phyloP scores from a whole-genome alignment of 2,113 vertebrate genomes.

The Leptodactylus fuscus region DNA sequence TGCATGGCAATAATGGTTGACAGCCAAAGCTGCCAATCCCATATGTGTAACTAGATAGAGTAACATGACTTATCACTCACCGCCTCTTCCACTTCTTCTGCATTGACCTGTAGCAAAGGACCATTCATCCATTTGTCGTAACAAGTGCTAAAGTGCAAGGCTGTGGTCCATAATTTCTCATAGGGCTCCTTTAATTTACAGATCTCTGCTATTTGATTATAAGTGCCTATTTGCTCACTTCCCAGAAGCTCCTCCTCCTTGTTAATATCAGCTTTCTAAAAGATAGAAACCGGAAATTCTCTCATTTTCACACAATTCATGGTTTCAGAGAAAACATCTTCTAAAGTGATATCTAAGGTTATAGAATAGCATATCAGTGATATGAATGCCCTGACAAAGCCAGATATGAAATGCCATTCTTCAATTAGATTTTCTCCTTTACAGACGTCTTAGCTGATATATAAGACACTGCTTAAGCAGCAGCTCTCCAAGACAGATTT shows the following conservation, averaged over 20 bases:
- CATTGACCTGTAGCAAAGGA: slow-evolving; percentile 57
- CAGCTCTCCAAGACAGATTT: background rate
- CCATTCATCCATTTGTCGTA: slow-evolving; percentile 43
- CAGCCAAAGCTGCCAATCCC: background rate
- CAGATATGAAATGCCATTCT: background rate
- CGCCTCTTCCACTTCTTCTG: slow-evolving; percentile 59
- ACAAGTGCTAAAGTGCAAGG: slow-evolving; percentile 34
- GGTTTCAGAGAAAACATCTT: background rate
- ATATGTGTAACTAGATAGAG: background rate
- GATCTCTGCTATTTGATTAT: slow-evolving; percentile 34
- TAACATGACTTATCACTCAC: slow-evolving; percentile 30
- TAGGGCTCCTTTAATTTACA: slow-evolving; percentile 52
- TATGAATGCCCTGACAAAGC: background rate
- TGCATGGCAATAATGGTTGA: background rate
- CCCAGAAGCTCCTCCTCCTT: slow-evolving; percentile 54
- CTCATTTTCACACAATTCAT: background rate
- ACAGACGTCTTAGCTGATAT: background rate
- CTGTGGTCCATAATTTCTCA: slow-evolving; percentile 50
- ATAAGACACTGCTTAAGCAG: background rate
- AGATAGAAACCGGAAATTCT: slow-evolving; percentile 35
- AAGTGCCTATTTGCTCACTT: slow-evolving; percentile 49
- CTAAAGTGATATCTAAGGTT: background rate
- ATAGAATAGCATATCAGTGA: background rate
- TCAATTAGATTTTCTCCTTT: background rate
- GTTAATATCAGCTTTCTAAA: slow-evolving; percentile 39